Conservation (phyloP, 2,113 vertebrate genomes). For the Myrmophylax atrothorax region DNA sequence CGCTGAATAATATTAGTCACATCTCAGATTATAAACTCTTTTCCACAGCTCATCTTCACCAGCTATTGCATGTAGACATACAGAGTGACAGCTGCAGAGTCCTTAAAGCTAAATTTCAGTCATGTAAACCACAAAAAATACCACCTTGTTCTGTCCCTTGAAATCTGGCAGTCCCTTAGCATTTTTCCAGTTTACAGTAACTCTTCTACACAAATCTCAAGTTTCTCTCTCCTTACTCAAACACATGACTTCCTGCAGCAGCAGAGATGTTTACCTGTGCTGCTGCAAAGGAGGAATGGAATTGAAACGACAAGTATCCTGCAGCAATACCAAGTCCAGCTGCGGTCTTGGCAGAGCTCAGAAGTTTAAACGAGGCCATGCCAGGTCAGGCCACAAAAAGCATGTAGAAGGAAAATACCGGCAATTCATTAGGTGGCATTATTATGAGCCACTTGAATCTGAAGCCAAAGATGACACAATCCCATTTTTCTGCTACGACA, state of each 20-base stretch:
- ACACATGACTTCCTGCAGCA: neutral
- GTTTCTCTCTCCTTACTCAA: neutral
- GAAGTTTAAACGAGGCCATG: neutral
- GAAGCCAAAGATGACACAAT: neutral
- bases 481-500: neutral
- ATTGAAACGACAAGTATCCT: neutral
- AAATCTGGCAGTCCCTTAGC: neutral
- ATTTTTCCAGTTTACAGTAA: neutral
- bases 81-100: neutral
- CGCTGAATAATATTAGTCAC: neutral
- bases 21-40: neutral
- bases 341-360: neutral
- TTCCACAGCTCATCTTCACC: neutral
- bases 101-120: neutral
- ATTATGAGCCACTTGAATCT: neutral
- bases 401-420: neutral
- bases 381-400: neutral
- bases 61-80: neutral
- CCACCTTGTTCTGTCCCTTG: neutral
- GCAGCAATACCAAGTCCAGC: neutral
- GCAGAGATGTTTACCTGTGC: neutral
- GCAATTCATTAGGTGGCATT: neutral
- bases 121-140: neutral
- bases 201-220: neutral
- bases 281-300: neutral